phyloP scores from a whole-genome alignment of 2,888 invertebrate genomes.

The Platerodrilus igneus region DNA sequence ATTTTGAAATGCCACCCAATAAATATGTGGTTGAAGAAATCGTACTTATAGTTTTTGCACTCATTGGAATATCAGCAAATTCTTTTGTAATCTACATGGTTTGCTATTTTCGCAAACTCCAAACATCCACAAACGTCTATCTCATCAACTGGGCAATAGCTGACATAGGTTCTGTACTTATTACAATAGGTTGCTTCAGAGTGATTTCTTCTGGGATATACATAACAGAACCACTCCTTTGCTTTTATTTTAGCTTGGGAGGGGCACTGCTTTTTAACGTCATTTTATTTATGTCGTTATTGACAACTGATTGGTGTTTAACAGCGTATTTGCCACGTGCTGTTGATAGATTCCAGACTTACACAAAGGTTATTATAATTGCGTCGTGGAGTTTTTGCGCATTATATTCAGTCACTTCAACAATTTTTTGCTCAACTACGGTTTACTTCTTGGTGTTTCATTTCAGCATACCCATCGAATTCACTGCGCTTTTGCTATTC shows the following conservation, averaged over 20 bases:
- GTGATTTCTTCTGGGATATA: conserved; percentile 5
- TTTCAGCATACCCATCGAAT: conserved; percentile 10
- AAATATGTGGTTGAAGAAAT: conserved; percentile 9
- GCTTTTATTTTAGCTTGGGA: conserved; percentile 16
- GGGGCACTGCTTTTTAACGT: conserved; percentile 13
- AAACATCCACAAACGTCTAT: conserved; percentile 16
- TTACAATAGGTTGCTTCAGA: conserved; percentile 13
- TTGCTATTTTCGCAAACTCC: conserved; percentile 17
- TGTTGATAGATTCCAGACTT: conserved; percentile 11
- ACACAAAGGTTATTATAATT: conserved; percentile 12
- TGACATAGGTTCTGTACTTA: conserved; percentile 13
- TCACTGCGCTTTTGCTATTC: conserved; percentile 6
- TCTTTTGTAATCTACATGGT: conserved; percentile 16
- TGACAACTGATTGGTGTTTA: conserved; percentile 17
- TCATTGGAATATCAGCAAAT: conserved; percentile 13
- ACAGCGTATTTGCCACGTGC: conserved; percentile 15
- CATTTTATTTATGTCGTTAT: conserved; percentile 14
- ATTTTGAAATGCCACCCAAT: not conserved
- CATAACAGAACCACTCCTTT: conserved; percentile 9
- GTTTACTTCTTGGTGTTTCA: conserved; percentile 14
- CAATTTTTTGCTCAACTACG: conserved; percentile 9
- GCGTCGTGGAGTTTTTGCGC: conserved; percentile 10
- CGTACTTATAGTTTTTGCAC: conserved; percentile 9
- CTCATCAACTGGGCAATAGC: conserved; percentile 20
- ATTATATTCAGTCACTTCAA: conserved; percentile 12